Percentiles rank a stretch among this genome's conserved stretches.
These are phyloP conservation scores for Cepaea nemoralis DNA, from an alignment of 1,140 invertebrate genomes.

Conservation along the genomic window DNA sequence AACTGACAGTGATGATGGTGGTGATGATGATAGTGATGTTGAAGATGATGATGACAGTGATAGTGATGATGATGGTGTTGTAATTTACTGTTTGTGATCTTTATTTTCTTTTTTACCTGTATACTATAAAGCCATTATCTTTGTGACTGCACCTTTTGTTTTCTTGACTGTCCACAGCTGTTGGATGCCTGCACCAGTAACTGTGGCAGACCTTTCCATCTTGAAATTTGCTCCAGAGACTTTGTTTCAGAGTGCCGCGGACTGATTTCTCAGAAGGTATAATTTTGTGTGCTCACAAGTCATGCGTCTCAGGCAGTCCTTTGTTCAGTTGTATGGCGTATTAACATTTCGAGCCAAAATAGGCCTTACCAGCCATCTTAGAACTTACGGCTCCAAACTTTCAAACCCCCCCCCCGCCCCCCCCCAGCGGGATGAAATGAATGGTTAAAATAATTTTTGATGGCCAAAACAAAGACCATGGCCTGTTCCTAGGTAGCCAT, in stretches of 20 bases:
- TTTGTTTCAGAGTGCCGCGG: conserved; percentile 85
- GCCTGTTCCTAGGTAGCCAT: too few relatives aligned
- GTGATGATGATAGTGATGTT: conserved; percentile 5
- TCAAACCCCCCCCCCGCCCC: too few relatives aligned
- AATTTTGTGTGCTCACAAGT: too few relatives aligned
- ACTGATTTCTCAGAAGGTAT: conserved; percentile 74
- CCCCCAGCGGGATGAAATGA: too few relatives aligned
- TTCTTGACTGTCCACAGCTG: conserved; percentile 80
- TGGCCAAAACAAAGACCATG: too few relatives aligned
- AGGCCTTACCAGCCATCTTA: too few relatives aligned
- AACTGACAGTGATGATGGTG: neutral
- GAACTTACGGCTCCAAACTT: too few relatives aligned
- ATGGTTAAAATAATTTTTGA: too few relatives aligned
- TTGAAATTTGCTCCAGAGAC: conserved; percentile 95
- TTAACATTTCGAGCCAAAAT: too few relatives aligned
- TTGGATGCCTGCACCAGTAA: conserved; percentile 96
- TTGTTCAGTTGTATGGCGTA: too few relatives aligned
- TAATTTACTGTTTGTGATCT: neutral
- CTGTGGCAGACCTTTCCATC: conserved; percentile 90
- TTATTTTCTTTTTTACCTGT: neutral
- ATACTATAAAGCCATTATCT: too few relatives aligned
- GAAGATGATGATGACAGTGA: conserved; percentile 9
- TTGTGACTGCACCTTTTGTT: neutral
- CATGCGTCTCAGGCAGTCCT: too few relatives aligned
- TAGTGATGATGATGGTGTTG: neutral